phyloP scores from a whole-genome alignment of 2,888 invertebrate species.

The Ametastegia equiseti region DNA sequence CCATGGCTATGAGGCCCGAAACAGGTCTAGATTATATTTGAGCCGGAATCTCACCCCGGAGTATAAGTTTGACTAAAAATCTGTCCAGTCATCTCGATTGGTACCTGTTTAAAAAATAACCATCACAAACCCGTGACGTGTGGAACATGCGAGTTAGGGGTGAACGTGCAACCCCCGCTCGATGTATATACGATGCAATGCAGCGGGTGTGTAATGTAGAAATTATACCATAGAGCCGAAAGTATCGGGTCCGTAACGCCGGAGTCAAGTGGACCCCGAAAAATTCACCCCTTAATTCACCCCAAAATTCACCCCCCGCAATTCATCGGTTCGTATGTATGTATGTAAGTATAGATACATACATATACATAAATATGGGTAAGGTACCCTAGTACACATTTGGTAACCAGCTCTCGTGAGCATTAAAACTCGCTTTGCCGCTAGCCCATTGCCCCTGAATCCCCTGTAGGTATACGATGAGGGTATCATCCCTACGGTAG shows the following conservation, averaged over 20 bases:
- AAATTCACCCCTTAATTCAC: constrained; percentile 45
- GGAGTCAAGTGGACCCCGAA: constrained; percentile 44
- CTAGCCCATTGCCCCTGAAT: constrained; percentile 52
- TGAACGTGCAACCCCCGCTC: background rate
- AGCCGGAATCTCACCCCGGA: background rate
- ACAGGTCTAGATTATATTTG: constrained; percentile 3
- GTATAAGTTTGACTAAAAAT: background rate
- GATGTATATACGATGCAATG: constrained; percentile 24
- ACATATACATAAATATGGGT: too few relatives aligned
- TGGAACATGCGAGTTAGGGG: constrained; percentile 32
- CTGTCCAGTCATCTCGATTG: constrained; percentile 25
- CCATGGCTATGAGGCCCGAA: background rate
- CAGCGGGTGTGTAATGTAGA: constrained; percentile 43
- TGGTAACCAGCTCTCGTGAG: constrained; percentile 55
- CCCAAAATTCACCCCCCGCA: constrained; percentile 36
- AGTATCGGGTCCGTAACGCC: constrained; percentile 41
- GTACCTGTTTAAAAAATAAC: constrained; percentile 29
- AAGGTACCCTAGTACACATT: constrained; percentile 29
- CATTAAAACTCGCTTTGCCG: constrained; percentile 65
- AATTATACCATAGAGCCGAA: constrained; percentile 34
- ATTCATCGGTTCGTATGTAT: constrained; percentile 37
- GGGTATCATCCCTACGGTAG: constrained; percentile 37
- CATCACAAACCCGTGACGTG: constrained; percentile 22
- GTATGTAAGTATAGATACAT: too few relatives aligned
- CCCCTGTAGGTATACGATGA: background rate